Evolutionary conservation across 2,888 invertebrate species (phyloP).

Genomic region (Lasioglossum leucozonium): DNA sequence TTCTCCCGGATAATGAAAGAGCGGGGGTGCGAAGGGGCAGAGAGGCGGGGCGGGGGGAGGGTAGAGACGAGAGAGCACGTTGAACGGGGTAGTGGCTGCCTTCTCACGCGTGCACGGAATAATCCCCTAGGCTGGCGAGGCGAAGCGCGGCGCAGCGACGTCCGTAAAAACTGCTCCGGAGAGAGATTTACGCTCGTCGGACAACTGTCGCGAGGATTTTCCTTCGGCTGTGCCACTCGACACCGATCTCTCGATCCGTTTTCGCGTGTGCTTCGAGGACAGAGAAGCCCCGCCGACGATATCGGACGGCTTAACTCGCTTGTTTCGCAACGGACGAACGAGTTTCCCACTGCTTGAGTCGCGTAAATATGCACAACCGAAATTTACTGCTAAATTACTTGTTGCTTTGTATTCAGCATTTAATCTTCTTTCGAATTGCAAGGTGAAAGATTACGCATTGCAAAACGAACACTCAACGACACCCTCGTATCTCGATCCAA

Average conservation of each 20-base stretch:
- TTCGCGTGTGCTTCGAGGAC: conserved; percentile 13
- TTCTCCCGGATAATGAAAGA: conserved; percentile 71
- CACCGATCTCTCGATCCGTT: conserved; percentile 34
- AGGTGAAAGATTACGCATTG: not conserved
- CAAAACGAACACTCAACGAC: too few species aligned
- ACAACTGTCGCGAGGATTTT: conserved; percentile 38
- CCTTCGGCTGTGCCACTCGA: conserved; percentile 45
- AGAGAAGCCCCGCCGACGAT: conserved; percentile 2
- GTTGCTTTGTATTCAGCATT: not conserved
- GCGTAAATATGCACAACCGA: not conserved
- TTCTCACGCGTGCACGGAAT: conserved; percentile 72
- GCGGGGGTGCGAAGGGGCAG: conserved; percentile 36
- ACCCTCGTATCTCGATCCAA: too few species aligned
- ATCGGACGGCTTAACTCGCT: conserved; percentile 12
- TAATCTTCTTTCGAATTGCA: not conserved
- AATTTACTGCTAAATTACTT: not conserved
- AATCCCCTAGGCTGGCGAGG: conserved; percentile 61
- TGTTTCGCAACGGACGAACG: conserved; percentile 48
- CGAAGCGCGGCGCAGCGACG: not conserved
- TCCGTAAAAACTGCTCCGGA: conserved; percentile 62
- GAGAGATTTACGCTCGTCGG: conserved; percentile 65
- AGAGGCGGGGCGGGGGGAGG: conserved; percentile 22
- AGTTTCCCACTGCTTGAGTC: conserved; percentile 30
- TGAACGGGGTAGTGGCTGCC: conserved; percentile 62
- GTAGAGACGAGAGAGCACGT: conserved; percentile 3